Base-by-base conservation (phyloP, 2,797 vertebrate genomes). In the Crocodylus rhombifer region DNA sequence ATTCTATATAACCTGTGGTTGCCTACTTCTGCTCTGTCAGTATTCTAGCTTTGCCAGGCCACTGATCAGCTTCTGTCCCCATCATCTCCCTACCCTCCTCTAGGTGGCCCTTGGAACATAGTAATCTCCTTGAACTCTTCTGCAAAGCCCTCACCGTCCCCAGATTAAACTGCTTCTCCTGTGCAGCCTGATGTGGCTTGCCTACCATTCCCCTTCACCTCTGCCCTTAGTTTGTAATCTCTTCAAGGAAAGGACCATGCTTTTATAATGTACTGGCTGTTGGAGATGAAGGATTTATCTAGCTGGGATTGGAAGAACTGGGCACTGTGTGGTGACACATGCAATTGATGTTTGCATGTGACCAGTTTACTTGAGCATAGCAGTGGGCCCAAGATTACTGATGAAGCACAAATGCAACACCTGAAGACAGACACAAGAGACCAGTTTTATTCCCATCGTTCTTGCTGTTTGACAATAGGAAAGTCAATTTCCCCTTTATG, bases 241-340 rank as follows among this genome's bases (percentile, higher is more conserved):
- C 2, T 14, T 9, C 30, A 36, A 33, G 55, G 51, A 57, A 63
- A 15, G 28, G 77, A 8, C 18, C 23, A 4, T 6, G 18, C 57
- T 76, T 65, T n/a, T 58, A 64, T 28, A 69, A 90, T 74, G 11
- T 11, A 6, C 18, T 20, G 67, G 63, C 20, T 80, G 63, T 26
- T 0, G 0, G 57, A 57, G 14, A 51, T 61, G 74, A 88, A 3
- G 6, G 17, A 14, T 33, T 74, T 7, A 2, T 64, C 14, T 16
- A 28, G n/a, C 26, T 64, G 25, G 8, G 63, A 15, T n/a, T 64
- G 16, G 63, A 7, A 26, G 26, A 15, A 4, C 63, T 64, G 63
- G 57, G 30, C 16, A 60, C 26, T 55, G 26, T 16, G 75, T 76
- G 2, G 8, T 65, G 84, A 89, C 63, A 64, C 26, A 64, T 26